Percentiles rank a stretch among this genome's conserved stretches.
Evolutionary conservation across 2,113 vertebrate genomes (phyloP).

Genomic region (Vanacampus margaritifer): DNA sequence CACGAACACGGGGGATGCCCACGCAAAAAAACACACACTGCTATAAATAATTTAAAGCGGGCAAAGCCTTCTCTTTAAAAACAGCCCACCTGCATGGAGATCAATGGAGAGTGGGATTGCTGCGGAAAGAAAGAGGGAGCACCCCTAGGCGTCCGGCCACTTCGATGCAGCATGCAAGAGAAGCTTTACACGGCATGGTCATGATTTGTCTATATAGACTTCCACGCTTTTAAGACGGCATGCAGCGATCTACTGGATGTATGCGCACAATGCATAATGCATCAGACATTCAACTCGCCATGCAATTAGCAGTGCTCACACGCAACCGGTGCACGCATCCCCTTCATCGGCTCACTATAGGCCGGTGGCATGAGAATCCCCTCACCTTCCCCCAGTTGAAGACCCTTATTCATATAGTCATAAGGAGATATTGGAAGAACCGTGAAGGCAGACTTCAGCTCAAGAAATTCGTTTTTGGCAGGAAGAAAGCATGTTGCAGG

Average conservation of each 20-base stretch:
- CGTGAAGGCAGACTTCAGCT: slow-evolving; percentile 41
- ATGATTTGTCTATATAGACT: slow-evolving; percentile 23
- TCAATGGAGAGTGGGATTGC: slow-evolving; percentile 65
- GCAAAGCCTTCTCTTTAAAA: slow-evolving; percentile 54
- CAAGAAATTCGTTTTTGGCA: neutral
- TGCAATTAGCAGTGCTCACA: slow-evolving; percentile 60
- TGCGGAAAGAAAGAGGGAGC: slow-evolving; percentile 36
- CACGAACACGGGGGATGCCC: slow-evolving; percentile 27
- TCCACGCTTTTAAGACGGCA: slow-evolving; percentile 27
- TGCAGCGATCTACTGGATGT: slow-evolving; percentile 20
- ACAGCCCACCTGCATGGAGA: slow-evolving; percentile 63
- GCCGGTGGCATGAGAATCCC: slow-evolving; percentile 25
- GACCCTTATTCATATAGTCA: slow-evolving; percentile 32
- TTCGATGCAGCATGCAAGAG: slow-evolving; percentile 25
- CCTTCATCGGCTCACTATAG: slow-evolving; percentile 14
- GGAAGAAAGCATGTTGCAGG: neutral
- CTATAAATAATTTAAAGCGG: slow-evolving; percentile 67
- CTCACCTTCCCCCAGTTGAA: slow-evolving; percentile 15
- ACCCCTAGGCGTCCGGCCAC: slow-evolving; percentile 29
- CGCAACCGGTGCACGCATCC: slow-evolving; percentile 37
- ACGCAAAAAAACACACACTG: slow-evolving; percentile 39
- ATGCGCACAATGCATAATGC: slow-evolving; percentile 61
- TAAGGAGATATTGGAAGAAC: slow-evolving; percentile 45
- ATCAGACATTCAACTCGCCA: slow-evolving; percentile 35
- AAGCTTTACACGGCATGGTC: slow-evolving; percentile 30